phyloP scores from a whole-genome alignment of 2,113 vertebrate species.

The Neotragus pygmaeus region DNA sequence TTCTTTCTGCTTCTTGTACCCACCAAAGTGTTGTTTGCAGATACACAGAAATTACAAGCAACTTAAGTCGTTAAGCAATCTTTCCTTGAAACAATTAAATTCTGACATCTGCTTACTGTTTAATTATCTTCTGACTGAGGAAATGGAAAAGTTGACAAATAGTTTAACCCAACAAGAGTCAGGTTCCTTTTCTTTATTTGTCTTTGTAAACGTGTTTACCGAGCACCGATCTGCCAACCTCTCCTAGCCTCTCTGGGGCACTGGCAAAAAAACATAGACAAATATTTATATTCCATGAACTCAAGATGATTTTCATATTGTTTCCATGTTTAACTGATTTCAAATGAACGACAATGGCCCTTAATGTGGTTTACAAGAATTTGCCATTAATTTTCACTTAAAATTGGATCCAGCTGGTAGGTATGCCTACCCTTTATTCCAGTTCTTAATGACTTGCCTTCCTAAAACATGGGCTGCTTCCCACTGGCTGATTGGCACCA shows the following conservation, averaged over 20 bases:
- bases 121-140: slow-evolving; percentile 79
- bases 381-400: slow-evolving; percentile 81
- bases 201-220: slow-evolving; percentile 82
- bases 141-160: slow-evolving; percentile 83
- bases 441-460: slow-evolving; percentile 64
- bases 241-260: slow-evolving; percentile 80
- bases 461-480: slow-evolving; percentile 36
- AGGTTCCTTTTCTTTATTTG: slow-evolving; percentile 43
- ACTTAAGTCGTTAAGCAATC: slow-evolving; percentile 54
- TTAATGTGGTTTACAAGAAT: slow-evolving; percentile 80
- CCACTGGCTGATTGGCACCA: slow-evolving; percentile 51
- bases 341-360: slow-evolving; percentile 75
- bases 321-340: slow-evolving; percentile 76
- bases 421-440: slow-evolving; percentile 45
- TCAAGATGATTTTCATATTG: slow-evolving; percentile 77
- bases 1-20: background rate
- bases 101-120: slow-evolving; percentile 74
- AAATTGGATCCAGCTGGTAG: slow-evolving; percentile 76
- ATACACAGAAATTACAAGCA: background rate
- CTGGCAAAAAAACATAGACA: slow-evolving; percentile 80
- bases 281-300: slow-evolving; percentile 85
- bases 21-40: slow-evolving; percentile 35
- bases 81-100: slow-evolving; percentile 61
- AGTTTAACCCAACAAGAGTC: slow-evolving; percentile 79
- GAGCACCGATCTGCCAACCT: slow-evolving; percentile 81